Evolutionary conservation across 2,113 vertebrate genomes (phyloP).

Genomic region (Oryzias javanicus): DNA sequence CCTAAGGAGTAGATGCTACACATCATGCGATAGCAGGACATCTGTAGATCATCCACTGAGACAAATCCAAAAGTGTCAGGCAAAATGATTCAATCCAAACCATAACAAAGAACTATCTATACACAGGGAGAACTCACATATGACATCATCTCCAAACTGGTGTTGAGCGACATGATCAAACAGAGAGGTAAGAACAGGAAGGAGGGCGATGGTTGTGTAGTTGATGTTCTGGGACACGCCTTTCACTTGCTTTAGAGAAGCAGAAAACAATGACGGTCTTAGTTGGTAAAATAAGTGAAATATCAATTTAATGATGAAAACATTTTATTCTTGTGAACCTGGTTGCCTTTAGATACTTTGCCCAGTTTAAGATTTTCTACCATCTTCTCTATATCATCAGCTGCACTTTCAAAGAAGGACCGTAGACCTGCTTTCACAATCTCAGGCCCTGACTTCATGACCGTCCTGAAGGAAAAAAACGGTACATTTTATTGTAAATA

Average conservation of each 20-base stretch:
- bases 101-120: background rate
- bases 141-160: constrained; percentile 92
- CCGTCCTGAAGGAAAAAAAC: constrained; percentile 76
- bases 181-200: constrained; percentile 91
- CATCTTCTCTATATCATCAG: constrained; percentile 95
- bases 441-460: constrained; percentile 95
- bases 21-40: constrained; percentile 92
- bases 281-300: background rate
- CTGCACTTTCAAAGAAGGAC: constrained; percentile 91
- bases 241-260: constrained; percentile 80
- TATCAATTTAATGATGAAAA: background rate
- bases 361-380: constrained; percentile 92
- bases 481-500: background rate
- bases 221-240: constrained; percentile 93
- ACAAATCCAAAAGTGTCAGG: background rate
- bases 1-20: constrained; percentile 94
- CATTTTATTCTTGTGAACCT: constrained; percentile 55
- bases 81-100: background rate
- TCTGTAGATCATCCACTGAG: constrained; percentile 91
- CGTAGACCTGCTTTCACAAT: constrained; percentile 94
- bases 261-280: background rate
- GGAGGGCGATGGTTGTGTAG: constrained; percentile 91
- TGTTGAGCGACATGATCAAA: constrained; percentile 94
- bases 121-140: constrained; percentile 71
- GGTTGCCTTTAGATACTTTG: constrained; percentile 88